Evolutionary conservation across 2,797 vertebrate species (phyloP), one percentile per base, ranked within the genome.

Genomic region (Neopelma chrysocephalum): DNA sequence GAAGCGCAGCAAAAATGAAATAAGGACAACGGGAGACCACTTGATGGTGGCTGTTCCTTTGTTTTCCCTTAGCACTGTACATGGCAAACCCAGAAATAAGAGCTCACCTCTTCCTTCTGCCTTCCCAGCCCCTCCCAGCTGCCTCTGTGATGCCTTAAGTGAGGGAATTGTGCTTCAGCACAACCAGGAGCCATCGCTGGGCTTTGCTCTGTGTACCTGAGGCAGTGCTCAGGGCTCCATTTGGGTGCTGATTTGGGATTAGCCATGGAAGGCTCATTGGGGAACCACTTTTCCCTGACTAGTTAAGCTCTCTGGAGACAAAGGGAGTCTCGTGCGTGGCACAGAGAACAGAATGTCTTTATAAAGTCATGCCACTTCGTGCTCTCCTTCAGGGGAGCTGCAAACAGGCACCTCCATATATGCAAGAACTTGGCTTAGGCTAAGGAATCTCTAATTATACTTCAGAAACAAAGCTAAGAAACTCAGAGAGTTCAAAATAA

Each of bases 381-480:
- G 48, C 38, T 43, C 19, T 71, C 88, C 86, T 94, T 79, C 32
- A 45, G 73, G 60, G 78, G 56, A 89, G 43, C 85, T 78, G 54
- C 48, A 82, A 85, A 77, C 32, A 22, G 77, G 71, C 65, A 79
- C 82, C 71, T 85, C 89, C 72, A n/a, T 83, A 62, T 58, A 88
- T 50, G 80, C 68, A n/a, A 64, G 87, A 82, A 75, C 85, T 97
- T 97, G 94, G 91, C 93, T 87, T 75, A 90, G 71, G 79, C 83
- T 69, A 68, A 94, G 91, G 82, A 81, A 54, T 36, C 61, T 43
- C 65, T 89, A 62, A 80, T 72, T 94, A 51, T 87, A 61, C 92
- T 96, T 96, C 64, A 95, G 82, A 96, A 97, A 93, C 92, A 87
- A 69, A 95, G 9, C 66, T 50, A 80, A 93, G 91, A 89, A 95